These are phyloP conservation scores for Strigamia transsilvanica DNA, from an alignment of 2,888 invertebrate genomes.

Conservation along the genomic window DNA sequence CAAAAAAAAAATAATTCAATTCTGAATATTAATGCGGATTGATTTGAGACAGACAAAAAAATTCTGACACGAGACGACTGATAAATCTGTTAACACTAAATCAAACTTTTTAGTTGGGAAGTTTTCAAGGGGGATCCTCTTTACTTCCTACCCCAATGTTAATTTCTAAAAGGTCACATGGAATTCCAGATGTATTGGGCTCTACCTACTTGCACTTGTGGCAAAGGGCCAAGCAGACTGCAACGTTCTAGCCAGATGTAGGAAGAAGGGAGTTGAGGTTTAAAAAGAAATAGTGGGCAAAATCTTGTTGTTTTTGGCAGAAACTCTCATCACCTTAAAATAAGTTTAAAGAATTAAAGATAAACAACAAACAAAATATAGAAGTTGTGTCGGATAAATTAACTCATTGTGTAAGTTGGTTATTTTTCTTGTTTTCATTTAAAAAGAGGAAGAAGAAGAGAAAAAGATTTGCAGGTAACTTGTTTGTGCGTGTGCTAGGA, in stretches of 20 bases:
- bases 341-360: background rate
- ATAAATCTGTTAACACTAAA: slow-evolving; percentile 15
- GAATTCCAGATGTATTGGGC: slow-evolving; percentile 30
- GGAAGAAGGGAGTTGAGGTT: background rate
- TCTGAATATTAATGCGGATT: background rate
- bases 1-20: background rate
- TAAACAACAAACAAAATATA: background rate
- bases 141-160: slow-evolving; percentile 14
- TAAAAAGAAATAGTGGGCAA: slow-evolving; percentile 15
- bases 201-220: slow-evolving; percentile 13
- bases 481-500: background rate
- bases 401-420: background rate
- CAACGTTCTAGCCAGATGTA: slow-evolving; percentile 26
- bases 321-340: slow-evolving; percentile 20
- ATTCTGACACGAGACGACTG: background rate
- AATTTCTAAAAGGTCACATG: slow-evolving; percentile 20
- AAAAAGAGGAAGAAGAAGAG: background rate
- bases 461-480: background rate
- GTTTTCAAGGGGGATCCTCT: slow-evolving; percentile 20
- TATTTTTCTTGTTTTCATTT: background rate
- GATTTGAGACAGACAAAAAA: background rate
- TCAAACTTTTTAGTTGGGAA: background rate
- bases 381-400: background rate
- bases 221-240: slow-evolving; percentile 26
- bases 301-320: slow-evolving; percentile 26